Conservation (phyloP, 1,140 invertebrate genomes). For the Zaprionus taronus region DNA sequence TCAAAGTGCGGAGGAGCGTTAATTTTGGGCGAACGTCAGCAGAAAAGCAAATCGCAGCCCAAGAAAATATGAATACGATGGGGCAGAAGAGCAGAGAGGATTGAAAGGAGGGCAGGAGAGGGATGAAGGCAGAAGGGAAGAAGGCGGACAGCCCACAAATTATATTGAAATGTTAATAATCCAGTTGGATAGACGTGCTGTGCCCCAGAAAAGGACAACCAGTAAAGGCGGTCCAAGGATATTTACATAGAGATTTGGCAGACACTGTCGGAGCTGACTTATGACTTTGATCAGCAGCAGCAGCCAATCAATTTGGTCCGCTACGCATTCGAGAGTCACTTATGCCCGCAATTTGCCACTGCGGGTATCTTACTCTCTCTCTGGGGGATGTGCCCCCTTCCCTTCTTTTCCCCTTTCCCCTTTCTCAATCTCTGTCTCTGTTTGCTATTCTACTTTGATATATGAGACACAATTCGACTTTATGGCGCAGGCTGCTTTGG, state of each 20-base stretch:
- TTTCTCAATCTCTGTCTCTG: background rate
- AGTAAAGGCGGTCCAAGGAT: constrained; percentile 50
- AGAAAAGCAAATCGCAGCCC: constrained; percentile 64
- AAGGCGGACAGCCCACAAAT: constrained; percentile 57
- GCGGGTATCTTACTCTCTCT: constrained; percentile 50
- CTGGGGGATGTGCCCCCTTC: background rate
- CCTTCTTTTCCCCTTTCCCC: background rate
- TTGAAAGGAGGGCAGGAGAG: background rate
- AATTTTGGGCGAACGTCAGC: constrained; percentile 76
- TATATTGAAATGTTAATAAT: constrained; percentile 84
- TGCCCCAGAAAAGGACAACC: constrained; percentile 70
- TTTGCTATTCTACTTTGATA: constrained; percentile 41
- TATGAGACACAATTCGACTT: constrained; percentile 35
- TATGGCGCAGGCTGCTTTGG: background rate
- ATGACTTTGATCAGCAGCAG: constrained; percentile 77
- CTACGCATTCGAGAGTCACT: constrained; percentile 64
- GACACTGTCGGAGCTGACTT: constrained; percentile 68
- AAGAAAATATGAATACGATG: constrained; percentile 18
- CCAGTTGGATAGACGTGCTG: constrained; percentile 78
- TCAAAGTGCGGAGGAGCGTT: constrained; percentile 79
- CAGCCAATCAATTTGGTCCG: constrained; percentile 56
- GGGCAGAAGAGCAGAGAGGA: background rate
- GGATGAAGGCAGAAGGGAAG: too few relatives aligned
- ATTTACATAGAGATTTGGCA: constrained; percentile 79
- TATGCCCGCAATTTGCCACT: constrained; percentile 80